Base-by-base conservation (phyloP, 2,888 invertebrate species). In the Drosophila cognata region DNA sequence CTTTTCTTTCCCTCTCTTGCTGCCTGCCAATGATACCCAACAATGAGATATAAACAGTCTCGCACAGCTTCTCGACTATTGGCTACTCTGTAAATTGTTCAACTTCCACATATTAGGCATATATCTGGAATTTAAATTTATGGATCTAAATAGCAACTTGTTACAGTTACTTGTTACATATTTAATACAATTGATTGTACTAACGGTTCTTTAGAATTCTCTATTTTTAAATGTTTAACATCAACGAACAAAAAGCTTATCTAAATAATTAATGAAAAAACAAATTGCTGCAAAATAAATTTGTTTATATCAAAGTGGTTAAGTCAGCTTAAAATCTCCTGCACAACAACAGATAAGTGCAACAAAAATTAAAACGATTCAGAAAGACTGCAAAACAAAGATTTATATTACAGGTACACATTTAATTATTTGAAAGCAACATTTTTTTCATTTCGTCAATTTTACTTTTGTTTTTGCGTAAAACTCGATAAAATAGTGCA, bases 1-100 rank as follows among this genome's bases (percentile, higher is more conserved):
- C 41, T 51, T 29, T 48, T 53, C 10, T 10, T 16, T 11, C 21
- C 43, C 56, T 25, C 60, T 58, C 51, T 55, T 33, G 33, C 56
- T 50, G 48, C 36, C 29, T 36, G 43, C 29, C 59, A 52, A 21
- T 4, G 58, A 56, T 60, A 60, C 43, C 51, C 35, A 48, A 43
- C 73, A 64, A 48, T 31, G 28, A 35, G 61, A 38, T 35, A 41
- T 33, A 50, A n/a, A 31, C 2, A 18, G 21, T 5, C 21, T 31
- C 16, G 8, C 18, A 2, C 31, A 33, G 38, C n/a, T 38, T 11
- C 4, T 11, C 0, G 11, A n/a, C 11, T 76, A 58, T 5, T 0
- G 11, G 25, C 10, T 77, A 62, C 60, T 64, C 60, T 64, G 13
- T 35, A 52, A 41, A 10, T 36, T 31, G 7, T 2, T 38, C 2